Conservation (phyloP, 1,140 invertebrate genomes). For the Probaryconus sp. region DNA sequence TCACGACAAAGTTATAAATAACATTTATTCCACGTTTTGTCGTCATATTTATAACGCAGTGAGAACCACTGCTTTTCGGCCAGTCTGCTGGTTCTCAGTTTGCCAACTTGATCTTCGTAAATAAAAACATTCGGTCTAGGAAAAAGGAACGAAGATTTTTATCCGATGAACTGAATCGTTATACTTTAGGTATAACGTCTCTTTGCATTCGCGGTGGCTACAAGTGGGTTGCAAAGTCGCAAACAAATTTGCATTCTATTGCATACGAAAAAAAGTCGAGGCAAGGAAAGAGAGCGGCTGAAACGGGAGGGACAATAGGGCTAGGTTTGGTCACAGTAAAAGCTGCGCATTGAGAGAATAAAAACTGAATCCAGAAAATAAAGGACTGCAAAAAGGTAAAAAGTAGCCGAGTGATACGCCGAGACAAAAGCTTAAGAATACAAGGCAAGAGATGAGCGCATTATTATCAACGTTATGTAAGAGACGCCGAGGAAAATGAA, state of each 20-base stretch:
- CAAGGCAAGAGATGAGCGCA: slow-evolving; percentile 19
- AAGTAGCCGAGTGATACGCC: slow-evolving; percentile 17
- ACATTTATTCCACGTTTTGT: too few relatives aligned
- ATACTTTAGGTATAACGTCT: slow-evolving; percentile 39
- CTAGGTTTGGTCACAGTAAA: slow-evolving; percentile 40
- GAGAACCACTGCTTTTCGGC: too few relatives aligned
- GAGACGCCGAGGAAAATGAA: slow-evolving; percentile 14
- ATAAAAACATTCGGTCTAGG: not conserved
- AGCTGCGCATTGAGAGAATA: slow-evolving; percentile 40
- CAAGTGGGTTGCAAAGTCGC: slow-evolving; percentile 44
- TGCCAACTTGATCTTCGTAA: too few relatives aligned
- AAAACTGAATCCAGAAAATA: slow-evolving; percentile 38
- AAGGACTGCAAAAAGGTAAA: slow-evolving; percentile 34
- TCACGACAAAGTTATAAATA: too few relatives aligned
- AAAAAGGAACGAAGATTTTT: slow-evolving; percentile 34
- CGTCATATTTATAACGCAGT: too few relatives aligned
- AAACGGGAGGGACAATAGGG: slow-evolving; percentile 39
- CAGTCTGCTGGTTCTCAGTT: too few relatives aligned
- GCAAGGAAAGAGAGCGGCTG: slow-evolving; percentile 21
- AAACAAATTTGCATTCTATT: slow-evolving; percentile 58
- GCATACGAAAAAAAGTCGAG: slow-evolving; percentile 33
- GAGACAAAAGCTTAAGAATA: slow-evolving; percentile 22
- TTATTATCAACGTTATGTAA: slow-evolving; percentile 25
- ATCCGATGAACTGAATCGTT: slow-evolving; percentile 47
- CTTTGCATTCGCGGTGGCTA: slow-evolving; percentile 38